phyloP scores from a whole-genome alignment of 2,888 invertebrate genomes.

The Cephus pulcher region DNA sequence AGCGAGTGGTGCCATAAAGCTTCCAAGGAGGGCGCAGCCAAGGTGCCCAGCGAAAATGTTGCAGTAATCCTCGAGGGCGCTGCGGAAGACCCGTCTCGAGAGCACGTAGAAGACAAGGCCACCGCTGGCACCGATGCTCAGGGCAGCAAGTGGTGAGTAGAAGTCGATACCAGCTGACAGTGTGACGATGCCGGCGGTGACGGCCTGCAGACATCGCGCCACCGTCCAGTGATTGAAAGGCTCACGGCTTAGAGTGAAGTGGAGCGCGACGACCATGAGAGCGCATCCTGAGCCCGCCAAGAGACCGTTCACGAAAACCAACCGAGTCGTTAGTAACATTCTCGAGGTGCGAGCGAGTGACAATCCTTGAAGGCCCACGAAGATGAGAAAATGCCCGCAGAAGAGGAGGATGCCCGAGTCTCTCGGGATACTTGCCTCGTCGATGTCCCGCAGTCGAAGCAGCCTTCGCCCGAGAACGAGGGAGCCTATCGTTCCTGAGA shows the following conservation, averaged over 20 bases:
- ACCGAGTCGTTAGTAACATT: background rate
- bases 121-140: conserved; percentile 38
- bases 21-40: conserved; percentile 51
- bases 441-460: conserved; percentile 54
- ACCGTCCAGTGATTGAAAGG: conserved; percentile 60
- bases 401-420: conserved; percentile 52
- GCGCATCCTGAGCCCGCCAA: conserved; percentile 42
- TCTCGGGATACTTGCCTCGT: conserved; percentile 55
- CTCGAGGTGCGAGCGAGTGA: background rate
- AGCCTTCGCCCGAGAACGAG: conserved; percentile 57
- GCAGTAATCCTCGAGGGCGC: conserved; percentile 61
- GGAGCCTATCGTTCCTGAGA: conserved; percentile 55
- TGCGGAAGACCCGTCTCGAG: conserved; percentile 46
- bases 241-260: conserved; percentile 42
- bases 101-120: conserved; percentile 48
- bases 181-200: conserved; percentile 54
- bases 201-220: conserved; percentile 59
- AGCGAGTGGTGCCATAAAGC: conserved; percentile 48
- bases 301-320: conserved; percentile 43
- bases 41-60: conserved; percentile 57
- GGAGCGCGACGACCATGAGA: conserved; percentile 38
- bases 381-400: conserved; percentile 58
- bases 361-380: conserved; percentile 50
- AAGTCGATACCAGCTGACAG: conserved; percentile 55
- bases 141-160: conserved; percentile 49